Evolutionary conservation across 2,888 invertebrate genomes (phyloP), one percentile per base, ranked within the genome.

Genomic region (Drosophila pseudotakahashii): DNA sequence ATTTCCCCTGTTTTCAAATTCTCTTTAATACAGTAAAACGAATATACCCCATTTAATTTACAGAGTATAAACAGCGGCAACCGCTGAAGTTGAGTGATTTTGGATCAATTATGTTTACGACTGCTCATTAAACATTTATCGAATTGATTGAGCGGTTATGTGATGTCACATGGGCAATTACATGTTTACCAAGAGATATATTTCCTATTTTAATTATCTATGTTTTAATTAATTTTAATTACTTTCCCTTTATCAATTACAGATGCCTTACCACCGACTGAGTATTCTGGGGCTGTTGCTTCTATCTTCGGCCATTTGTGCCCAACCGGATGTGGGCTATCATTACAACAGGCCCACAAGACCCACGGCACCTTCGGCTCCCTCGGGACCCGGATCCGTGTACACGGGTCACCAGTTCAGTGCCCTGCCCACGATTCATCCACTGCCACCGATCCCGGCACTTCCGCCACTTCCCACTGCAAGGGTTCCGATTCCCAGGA

Each of bases 361-460:
- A 14, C 62, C 72, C 4, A 14, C 77, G 39, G 76, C 78, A 11
- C 59, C 79, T 0, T 75, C 78, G 11, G 63, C 77, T 3, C 57
- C 74, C 0, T 26, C 76, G 30, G 70, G 68, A 7, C 34, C 76
- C 3, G 44, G 67, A 10, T 52, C 73, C 30, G 14, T 53, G 4
- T 76, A 74, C 16, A 53, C 71, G 2, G 84, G 88, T 0, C 90
- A 91, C 34, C 74, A 78, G 13, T 91, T 91, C 48, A 72, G 69
- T 3, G 76, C 86, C 9, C 11, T 91, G 59, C 76, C 90, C 58
- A 89, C 91, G 6, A 58, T 85, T n/a, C 75, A 76, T 36, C 91
- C 91, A 0, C 57, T 89, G 62, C 91, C 91, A 3, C 85, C 91
- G 3, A 80, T 91, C 39, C 91, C 91, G 3, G 68, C 87, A 16